Base-by-base conservation (phyloP, 2,888 invertebrate genomes). In the Tillus elongatus region DNA sequence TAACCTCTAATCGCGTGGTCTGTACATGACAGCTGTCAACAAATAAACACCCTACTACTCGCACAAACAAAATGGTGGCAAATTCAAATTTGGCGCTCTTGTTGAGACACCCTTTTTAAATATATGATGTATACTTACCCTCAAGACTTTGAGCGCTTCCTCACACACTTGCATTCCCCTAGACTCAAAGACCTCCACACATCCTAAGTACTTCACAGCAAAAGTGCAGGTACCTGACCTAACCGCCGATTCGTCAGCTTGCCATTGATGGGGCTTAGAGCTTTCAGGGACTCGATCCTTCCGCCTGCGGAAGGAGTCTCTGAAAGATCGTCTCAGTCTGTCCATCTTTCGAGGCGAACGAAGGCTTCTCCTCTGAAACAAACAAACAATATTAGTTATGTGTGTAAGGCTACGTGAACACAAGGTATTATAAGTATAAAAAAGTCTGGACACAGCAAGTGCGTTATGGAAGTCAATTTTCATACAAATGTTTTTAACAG, bases 141-240 rank as follows among this genome's bases (percentile, higher is more conserved):
- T 79, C 45, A 98, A 77, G 48, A 92, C 89, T 74, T 96, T 97
- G 44, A 98, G 76, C 34, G 98, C 98, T 67, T 96, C 96, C 67
- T 98, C 98, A 72, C 98, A 98, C 42, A 97, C 92, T 70, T 95
- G 92, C 95, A 98, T 98, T 33, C 98, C 98, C 59, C 98, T 77
- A 4, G 96, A 96, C 70, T 98, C 98, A 70, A 92, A 97, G 26
- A 99, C 98, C 71, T 98, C 98, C 32, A 97, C 93, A 66, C 96
- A 95, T 47, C 98, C 98, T 60, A 99, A 74, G 70, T 99, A 98
- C 77, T 97, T 95, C 52, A 98, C 97, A 50, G 88, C 83, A 72
- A 98, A 98, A 58, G 86, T 88, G 72, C 98, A 99, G 9, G 92
- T 92, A 45, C 95, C 95, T 37, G 88, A 85, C 30, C 96, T 75